Percentiles rank a stretch among this genome's conserved stretches.
phyloP scores from a whole-genome alignment of 92 coral and sea anemone genomes.

The Epizoanthus illoricatus region DNA sequence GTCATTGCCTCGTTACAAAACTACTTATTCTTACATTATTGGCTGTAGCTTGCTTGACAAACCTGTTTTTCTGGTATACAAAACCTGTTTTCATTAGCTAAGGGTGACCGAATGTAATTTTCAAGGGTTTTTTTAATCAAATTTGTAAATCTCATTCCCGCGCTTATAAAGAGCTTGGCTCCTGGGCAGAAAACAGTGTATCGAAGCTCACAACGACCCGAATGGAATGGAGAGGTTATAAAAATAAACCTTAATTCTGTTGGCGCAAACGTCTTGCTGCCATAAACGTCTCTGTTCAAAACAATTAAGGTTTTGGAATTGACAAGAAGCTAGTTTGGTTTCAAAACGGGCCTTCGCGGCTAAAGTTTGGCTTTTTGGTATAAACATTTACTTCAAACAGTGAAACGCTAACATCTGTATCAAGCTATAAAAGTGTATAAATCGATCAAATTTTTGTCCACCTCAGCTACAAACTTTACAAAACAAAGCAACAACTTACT shows the following conservation, averaged over 20 bases:
- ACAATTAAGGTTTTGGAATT: background rate
- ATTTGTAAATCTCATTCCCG: too few relatives aligned
- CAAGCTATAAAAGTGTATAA: conserved; percentile 26
- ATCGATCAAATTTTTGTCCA: background rate
- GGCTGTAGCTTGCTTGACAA: conserved; percentile 21
- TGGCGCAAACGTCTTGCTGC: too few relatives aligned
- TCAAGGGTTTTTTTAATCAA: background rate
- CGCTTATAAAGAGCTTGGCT: background rate
- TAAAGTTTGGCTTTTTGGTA: background rate
- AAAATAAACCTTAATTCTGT: too few relatives aligned
- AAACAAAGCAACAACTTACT: background rate
- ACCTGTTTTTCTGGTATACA: conserved; percentile 4
- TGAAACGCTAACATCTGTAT: background rate
- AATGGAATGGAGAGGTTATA: too few relatives aligned
- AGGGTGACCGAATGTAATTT: background rate
- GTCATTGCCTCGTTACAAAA: conserved; percentile 10
- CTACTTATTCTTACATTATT: conserved; percentile 2
- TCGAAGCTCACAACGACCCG: too few relatives aligned
- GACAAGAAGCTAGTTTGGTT: conserved; percentile 2
- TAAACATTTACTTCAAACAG: background rate
- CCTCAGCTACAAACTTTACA: background rate
- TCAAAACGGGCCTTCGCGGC: background rate
- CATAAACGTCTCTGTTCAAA: too few relatives aligned
- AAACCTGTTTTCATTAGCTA: conserved; percentile 1
- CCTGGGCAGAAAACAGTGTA: too few relatives aligned